These are phyloP conservation scores for Drosophila multiciliata DNA, from an alignment of 2,888 invertebrate genomes.

Conservation along the genomic window DNA sequence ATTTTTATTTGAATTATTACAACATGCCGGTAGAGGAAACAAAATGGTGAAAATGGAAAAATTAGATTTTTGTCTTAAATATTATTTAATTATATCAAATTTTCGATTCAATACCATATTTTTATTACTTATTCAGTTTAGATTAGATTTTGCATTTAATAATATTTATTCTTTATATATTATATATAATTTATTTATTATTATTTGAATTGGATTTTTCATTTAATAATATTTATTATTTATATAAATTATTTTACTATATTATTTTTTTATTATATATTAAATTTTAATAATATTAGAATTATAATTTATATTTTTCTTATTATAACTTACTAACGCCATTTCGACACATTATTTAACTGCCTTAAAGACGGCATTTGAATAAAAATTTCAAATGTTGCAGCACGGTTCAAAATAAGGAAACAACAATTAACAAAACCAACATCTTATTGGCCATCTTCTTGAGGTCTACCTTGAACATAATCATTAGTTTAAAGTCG, in stretches of 20 bases:
- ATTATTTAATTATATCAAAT: background rate
- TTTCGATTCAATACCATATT: background rate
- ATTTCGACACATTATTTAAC: background rate
- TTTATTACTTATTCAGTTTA: background rate
- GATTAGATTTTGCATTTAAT: background rate
- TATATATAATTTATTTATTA: too few relatives aligned
- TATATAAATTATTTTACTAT: background rate
- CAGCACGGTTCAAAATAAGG: background rate
- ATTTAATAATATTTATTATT: too few relatives aligned
- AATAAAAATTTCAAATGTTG: background rate
- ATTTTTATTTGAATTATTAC: background rate
- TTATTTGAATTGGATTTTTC: background rate
- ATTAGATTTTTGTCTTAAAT: background rate
- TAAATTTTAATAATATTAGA: background rate
- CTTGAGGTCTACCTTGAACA: slow-evolving; percentile 27
- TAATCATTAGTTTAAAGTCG: slow-evolving; percentile 12
- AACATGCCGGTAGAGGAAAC: background rate
- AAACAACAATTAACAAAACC: slow-evolving; percentile 38
- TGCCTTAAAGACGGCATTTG: background rate
- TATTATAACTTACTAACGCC: background rate
- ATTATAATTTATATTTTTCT: background rate
- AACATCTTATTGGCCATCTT: background rate
- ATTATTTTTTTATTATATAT: background rate
- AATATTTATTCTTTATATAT: background rate
- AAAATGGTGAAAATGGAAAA: background rate